These are phyloP conservation scores for Lycocorax pyrrhopterus DNA, from an alignment of 2,113 vertebrate species.

Conservation along the genomic window DNA sequence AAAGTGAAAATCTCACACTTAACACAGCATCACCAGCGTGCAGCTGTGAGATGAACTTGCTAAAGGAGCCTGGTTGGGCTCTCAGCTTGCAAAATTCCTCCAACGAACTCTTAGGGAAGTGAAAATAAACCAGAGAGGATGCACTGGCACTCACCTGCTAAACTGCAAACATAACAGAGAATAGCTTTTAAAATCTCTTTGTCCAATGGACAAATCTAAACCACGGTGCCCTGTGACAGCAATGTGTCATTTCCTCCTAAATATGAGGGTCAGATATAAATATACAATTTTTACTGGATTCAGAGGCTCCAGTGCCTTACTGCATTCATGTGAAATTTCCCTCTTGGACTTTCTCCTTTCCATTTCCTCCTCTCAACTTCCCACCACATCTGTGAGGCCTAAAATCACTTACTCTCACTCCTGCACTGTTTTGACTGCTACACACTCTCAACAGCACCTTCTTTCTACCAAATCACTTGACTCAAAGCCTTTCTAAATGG, in stretches of 20 bases:
- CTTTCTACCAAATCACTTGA: neutral
- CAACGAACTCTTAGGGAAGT: neutral
- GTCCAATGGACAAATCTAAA: neutral
- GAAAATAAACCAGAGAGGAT: neutral
- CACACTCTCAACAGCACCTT: neutral
- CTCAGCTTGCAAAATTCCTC: neutral
- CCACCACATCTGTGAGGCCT: neutral
- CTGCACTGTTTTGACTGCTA: neutral
- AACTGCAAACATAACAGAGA: neutral
- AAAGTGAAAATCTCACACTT: neutral
- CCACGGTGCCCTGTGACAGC: neutral
- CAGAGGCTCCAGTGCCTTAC: neutral
- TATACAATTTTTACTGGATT: neutral
- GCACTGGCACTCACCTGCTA: neutral
- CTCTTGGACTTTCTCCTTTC: neutral
- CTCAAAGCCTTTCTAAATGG: neutral
- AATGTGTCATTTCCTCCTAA: fast-evolving
- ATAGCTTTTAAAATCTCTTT: neutral
- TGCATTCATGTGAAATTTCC: neutral
- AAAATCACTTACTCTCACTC: neutral
- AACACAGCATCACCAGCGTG: neutral
- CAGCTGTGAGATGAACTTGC: neutral
- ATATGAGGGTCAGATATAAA: neutral
- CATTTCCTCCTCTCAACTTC: neutral
- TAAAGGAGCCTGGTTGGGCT: neutral